Base-by-base conservation (phyloP, 1,140 invertebrate species). In the Magallana angulata region DNA sequence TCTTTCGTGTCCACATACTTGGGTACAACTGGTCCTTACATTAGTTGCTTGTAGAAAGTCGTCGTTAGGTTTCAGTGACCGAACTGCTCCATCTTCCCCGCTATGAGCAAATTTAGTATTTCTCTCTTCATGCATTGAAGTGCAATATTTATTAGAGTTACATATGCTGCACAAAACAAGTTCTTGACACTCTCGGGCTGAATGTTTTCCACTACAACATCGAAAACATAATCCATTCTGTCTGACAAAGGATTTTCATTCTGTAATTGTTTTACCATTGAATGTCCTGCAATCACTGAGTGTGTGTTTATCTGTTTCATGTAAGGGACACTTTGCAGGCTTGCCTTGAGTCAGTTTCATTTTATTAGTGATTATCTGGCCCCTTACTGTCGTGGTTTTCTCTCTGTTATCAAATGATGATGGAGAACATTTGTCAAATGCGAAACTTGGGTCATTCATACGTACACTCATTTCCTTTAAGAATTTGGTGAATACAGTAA, bases 361-460 rank as follows among this genome's bases (percentile, higher is more conserved):
- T 59, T 76, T 83, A 48, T 14, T 11, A 71, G 24, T 82, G 0
- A 48, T 56, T 9, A 24, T 64, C 30, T 58, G 5, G 16, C 11
- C 1, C 7, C 18, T 57, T 14, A 48, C 57, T 58, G 68, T 48
- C 57, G 56, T n/a, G 0, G 14, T 18, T 76, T 64, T n/a, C n/a
- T 12, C 18, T 24, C 9, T 84, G 58, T 89, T 58, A 24, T 58
- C n/a, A 24, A 8, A 57, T 48, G n/a, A 14, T 36, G 62, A 18
- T 58, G 82, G 9, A 0, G 24, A 24, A 59, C 30, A 1, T 83
- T n/a, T 12, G 11, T 58, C 59, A 71, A 48, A 82, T 48, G 30
- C 24, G 68, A 90, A 90, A 14, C 82, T 68, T 56, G 89, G 89
- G 57, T 91, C 88, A 80, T 90, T 91, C 18, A n/a, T 84, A 12